Percentiles rank a stretch among this genome's conserved stretches.
These are phyloP conservation scores for Ciona savignyi DNA, from an alignment of 23 tunicate species.

Conservation along the genomic window DNA sequence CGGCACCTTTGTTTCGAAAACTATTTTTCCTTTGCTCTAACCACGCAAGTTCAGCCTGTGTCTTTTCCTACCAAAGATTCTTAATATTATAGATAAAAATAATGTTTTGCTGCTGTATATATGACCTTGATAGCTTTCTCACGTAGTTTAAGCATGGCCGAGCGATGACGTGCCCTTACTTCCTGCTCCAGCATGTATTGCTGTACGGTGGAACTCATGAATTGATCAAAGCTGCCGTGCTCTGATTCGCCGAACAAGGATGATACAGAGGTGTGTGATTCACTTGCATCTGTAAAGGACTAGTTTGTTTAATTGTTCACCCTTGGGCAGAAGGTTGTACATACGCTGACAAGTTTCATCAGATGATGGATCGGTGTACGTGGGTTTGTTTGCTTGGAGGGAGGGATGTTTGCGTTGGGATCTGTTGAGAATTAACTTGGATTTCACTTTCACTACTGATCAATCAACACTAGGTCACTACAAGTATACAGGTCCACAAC, in stretches of 20 bases:
- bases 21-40: constrained; percentile 45
- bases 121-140: constrained; percentile 84
- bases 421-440: no score
- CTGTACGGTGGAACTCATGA: constrained; percentile 58
- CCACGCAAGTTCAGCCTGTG: constrained; percentile 70
- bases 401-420: no score
- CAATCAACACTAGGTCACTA: no score
- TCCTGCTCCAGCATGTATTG: constrained; percentile 78
- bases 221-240: constrained; percentile 31
- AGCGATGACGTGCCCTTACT: constrained; percentile 63
- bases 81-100: no score
- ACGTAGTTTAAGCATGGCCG: constrained; percentile 59
- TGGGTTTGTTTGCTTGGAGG: no score
- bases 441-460: no score
- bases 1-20: constrained; percentile 61
- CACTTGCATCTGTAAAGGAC: no score
- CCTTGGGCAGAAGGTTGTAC: no score
- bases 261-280: no score
- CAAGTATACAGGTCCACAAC: neutral
- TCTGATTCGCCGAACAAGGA: constrained; percentile 53
- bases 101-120: neutral
- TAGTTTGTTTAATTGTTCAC: no score
- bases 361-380: neutral
- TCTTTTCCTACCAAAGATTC: constrained; percentile 44
- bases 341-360: neutral